phyloP scores from a whole-genome alignment of 1,140 invertebrate genomes.

The Drosophila truncata region DNA sequence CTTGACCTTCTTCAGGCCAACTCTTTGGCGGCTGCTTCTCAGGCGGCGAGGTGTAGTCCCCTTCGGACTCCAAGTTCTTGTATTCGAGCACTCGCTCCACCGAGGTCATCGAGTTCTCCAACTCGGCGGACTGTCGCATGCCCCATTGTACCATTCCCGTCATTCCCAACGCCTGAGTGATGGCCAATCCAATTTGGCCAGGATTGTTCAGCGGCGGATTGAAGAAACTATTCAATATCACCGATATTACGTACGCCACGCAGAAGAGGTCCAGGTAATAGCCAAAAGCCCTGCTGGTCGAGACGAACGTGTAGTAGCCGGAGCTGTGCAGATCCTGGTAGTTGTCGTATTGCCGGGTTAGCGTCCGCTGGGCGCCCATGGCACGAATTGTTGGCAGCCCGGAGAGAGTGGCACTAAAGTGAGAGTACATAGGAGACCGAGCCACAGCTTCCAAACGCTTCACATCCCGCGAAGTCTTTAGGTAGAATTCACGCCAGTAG shows the following conservation, averaged over 20 bases:
- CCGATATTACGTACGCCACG: slow-evolving; percentile 89
- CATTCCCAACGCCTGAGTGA: slow-evolving; percentile 93
- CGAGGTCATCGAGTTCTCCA: slow-evolving; percentile 91
- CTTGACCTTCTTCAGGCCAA: slow-evolving; percentile 90
- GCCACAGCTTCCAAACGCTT: slow-evolving; percentile 94
- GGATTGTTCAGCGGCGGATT: slow-evolving; percentile 86
- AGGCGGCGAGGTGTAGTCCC: slow-evolving; percentile 86
- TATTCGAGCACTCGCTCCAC: slow-evolving; percentile 94
- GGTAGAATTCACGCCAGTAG: slow-evolving; percentile 91
- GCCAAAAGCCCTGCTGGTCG: slow-evolving; percentile 92
- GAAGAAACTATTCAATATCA: slow-evolving; percentile 88
- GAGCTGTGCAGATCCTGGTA: slow-evolving; percentile 90
- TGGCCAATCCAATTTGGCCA: slow-evolving; percentile 92
- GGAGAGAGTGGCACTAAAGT: slow-evolving; percentile 90
- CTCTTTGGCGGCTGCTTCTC: slow-evolving; percentile 88
- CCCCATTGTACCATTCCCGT: slow-evolving; percentile 89
- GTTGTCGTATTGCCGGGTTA: slow-evolving; percentile 89
- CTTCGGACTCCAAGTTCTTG: slow-evolving; percentile 89
- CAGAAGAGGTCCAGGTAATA: slow-evolving; percentile 91
- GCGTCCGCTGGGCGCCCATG: slow-evolving; percentile 87
- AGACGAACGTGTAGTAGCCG: slow-evolving; percentile 91
- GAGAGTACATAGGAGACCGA: slow-evolving; percentile 92
- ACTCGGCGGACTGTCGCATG: slow-evolving; percentile 89
- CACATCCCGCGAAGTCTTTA: slow-evolving; percentile 92
- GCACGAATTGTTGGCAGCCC: slow-evolving; percentile 92